Base-by-base conservation (phyloP, 2,888 invertebrate species). In the Sarcophaga rosellei region DNA sequence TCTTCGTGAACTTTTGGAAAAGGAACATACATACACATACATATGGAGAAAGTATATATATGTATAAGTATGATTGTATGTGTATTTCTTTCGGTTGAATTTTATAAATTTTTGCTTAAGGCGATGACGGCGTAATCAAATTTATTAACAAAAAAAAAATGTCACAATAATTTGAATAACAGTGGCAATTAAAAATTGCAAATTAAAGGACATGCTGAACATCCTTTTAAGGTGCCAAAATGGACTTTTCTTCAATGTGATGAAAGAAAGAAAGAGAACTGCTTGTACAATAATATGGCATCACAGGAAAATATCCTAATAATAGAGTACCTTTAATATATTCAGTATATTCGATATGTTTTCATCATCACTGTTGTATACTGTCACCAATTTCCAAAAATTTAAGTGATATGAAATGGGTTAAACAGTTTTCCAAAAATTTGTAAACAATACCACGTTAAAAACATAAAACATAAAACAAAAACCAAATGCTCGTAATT, bases 41-140 rank as follows among this genome's bases (percentile, higher is more conserved):
- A 59, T 45, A 35, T 62, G 53, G 4, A 53, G 57, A n/a, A 61
- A 76, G 70, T 81, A 62, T 69, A 35, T 80, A 76, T 75, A 63
- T 81, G 70, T 25, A 15, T 80, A 12, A n/a, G 47, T 65, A n/a
- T 8, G 21, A 21, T 45, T 53, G 45, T 77, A 73, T 75, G 23
- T 76, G 35, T 83, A 79, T 75, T 57, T 72, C 75, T 69, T 53
- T 21, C 75, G 63, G 68, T 45, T 20, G 53, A 53, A 15, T 77
- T 66, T 77, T 61, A 77, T 74, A 85, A 47, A 70, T 74, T 82
- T 66, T 77, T 66, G 90, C 92, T 87, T 78, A 87, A 90, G 90
- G 91, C 91, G 90, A 79, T 90, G 90, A 91, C 89, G 89, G 89
- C 88, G 88, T 90, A 89, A 90, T 92, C 90, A 90, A 89, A 89